phyloP scores from a whole-genome alignment of 2,113 vertebrate genomes.

The Eublepharis macularius region DNA sequence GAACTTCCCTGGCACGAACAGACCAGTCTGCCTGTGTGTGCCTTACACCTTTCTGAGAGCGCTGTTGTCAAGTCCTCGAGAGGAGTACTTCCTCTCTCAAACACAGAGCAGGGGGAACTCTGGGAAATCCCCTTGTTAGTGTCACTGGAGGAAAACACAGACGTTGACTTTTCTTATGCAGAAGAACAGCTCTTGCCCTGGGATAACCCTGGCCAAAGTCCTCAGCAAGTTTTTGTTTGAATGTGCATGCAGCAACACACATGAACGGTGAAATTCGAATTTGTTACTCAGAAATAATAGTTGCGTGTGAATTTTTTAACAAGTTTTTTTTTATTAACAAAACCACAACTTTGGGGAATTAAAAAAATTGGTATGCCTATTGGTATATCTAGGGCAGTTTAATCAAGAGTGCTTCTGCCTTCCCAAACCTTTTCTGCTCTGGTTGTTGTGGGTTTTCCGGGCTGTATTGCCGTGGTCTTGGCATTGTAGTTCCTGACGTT shows the following conservation, averaged over 20 bases:
- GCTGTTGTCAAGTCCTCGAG: background rate
- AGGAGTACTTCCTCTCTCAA: background rate
- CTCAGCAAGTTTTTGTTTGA: background rate
- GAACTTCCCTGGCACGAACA: no score
- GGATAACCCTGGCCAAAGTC: background rate
- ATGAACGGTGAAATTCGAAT: background rate
- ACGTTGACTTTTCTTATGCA: background rate
- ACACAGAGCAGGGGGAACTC: background rate
- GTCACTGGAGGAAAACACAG: background rate
- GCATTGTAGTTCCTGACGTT: no score
- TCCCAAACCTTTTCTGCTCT: no score
- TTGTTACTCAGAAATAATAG: background rate
- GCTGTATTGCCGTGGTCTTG: no score
- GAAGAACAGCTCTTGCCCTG: background rate
- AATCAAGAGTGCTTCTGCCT: no score
- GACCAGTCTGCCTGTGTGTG: no score
- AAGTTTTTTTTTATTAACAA: background rate
- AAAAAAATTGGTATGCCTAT: no score
- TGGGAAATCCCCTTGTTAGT: background rate
- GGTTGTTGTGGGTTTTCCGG: no score
- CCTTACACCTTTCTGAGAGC: no score
- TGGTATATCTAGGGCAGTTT: no score
- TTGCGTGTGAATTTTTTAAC: background rate
- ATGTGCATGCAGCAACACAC: background rate
- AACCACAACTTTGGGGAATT: background rate